Percentiles rank a stretch among this genome's conserved stretches.
Evolutionary conservation across 2,888 invertebrate species (phyloP).

Genomic region (Seladonia tumulorum): DNA sequence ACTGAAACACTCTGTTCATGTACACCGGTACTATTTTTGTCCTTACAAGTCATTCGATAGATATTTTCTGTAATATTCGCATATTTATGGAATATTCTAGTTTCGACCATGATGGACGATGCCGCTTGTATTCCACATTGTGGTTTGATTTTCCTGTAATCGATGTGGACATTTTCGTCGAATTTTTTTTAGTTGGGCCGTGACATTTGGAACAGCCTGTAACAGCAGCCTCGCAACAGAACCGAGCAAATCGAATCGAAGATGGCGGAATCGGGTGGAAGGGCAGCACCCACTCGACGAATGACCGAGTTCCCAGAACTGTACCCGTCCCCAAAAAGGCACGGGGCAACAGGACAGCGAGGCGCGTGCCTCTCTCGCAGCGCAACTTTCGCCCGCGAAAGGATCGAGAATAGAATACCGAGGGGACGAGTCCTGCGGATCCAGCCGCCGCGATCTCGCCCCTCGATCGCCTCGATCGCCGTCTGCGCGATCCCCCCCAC

Average conservation of each 20-base stretch:
- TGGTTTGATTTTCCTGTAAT: too few species aligned
- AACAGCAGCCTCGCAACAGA: background rate
- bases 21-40: background rate
- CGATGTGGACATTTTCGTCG: background rate
- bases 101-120: background rate
- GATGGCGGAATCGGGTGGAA: conserved; percentile 1
- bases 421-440: conserved; percentile 52
- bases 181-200: background rate
- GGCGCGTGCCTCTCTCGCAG: conserved; percentile 2
- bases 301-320: conserved; percentile 25
- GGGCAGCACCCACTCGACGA: conserved; percentile 15
- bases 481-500: background rate
- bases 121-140: background rate
- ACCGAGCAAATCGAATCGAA: background rate
- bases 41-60: background rate
- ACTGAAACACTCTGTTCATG: background rate
- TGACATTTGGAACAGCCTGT: background rate
- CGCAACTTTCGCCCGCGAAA: conserved; percentile 55
- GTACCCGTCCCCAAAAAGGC: conserved; percentile 14
- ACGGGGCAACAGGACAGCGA: conserved; percentile 6
- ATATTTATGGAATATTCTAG: background rate
- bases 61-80: background rate
- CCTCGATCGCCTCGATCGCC: background rate
- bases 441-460: background rate
- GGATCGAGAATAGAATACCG: conserved; percentile 62